Base-by-base conservation (phyloP, 2,797 vertebrate genomes). In the Catharus ustulatus region DNA sequence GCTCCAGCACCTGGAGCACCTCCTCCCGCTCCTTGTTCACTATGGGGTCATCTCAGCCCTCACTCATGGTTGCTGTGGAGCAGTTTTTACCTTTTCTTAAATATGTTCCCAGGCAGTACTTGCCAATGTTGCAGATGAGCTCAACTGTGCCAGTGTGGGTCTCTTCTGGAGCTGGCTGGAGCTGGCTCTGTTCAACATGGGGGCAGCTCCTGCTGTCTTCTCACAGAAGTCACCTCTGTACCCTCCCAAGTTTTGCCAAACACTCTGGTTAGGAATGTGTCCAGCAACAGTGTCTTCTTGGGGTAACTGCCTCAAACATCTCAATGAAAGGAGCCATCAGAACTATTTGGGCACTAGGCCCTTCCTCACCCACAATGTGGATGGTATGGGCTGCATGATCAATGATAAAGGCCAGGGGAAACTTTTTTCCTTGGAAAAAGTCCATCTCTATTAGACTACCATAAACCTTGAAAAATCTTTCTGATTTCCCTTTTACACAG, bases 101-200 rank as follows among this genome's bases (percentile, higher is more conserved):
- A 34, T 46, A 15, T 10, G 2, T 13, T 72, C 17, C 23, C 26
- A 32, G 0, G 13, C 36, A 58, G 5, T 15, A 22, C 5, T 30
- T 66, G 32, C 8, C 17, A 22, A 0, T 14, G 16, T 19, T 4
- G 1, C 32, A 17, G 66, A 54, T 4, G 13, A 46, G n/a, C 48
- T 87, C 10, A 29, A 45, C 9, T 72, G 69, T 51, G 49, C 30
- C 61, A 42, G 45, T 0, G 1, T 63, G 40, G 29, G 15, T 51
- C 15, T 51, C 26, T 29, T 36, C 59, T 51, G 38, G 46, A 46
- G 16, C 21, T 13, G 24, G 10, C 54, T 80, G 69, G 48, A 72
- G 23, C 19, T 49, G 36, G 10, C 13, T 64, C 46, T 52, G 11
- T 36, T 61, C 38, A 64, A 20, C 14, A 7, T 3, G 12, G 20